Base-by-base conservation (phyloP, 1,140 invertebrate species). In the Halictus rubicundus region DNA sequence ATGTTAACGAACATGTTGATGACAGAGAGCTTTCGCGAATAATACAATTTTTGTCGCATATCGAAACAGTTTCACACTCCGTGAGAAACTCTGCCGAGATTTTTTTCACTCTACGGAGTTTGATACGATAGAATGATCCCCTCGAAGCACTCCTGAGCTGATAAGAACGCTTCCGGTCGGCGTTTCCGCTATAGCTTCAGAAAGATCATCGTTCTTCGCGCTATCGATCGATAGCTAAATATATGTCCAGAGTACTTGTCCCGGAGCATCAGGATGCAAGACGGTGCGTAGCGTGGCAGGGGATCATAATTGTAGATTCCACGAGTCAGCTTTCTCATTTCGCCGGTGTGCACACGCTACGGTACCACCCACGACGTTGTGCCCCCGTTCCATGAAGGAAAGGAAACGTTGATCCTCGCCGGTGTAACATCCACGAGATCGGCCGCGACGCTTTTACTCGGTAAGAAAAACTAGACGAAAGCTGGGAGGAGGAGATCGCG, bases 311-410 rank as follows among this genome's bases (percentile, higher is more conserved):
- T 16, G 73, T 65, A 74, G 52, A 60, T 60, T 42, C 25, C n/a
- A 14, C 39, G 32, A 78, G 42, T 37, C 64, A 27, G 74, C 54
- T 80, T 68, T 75, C 71, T 66, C 64, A 14, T 74, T 66, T 60
- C 25, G 61, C 9, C 46, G 23, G 25, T 69, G 21, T 54, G 65
- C 23, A 32, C 63, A 42, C 59, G 63, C 39, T 37, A 59, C 32
- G 61, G 64, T 57, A 39, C 78, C 72, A 77, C 78, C 70, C 71
- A 68, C 78, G 63, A 76, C 65, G 72, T 10, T n/a, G 70, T 76
- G 73, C 64, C 64, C 64, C 61, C 70, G 77, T 73, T 79, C 57
- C 74, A 9, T 63, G 57, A 57, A 68, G 65, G 71, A 78, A 80
- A 79, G 60, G 77, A 79, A 73, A 72, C 32, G 77, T 60, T 39